Evolutionary conservation across 1,140 invertebrate genomes (phyloP).

Genomic region (Achroia grisella): DNA sequence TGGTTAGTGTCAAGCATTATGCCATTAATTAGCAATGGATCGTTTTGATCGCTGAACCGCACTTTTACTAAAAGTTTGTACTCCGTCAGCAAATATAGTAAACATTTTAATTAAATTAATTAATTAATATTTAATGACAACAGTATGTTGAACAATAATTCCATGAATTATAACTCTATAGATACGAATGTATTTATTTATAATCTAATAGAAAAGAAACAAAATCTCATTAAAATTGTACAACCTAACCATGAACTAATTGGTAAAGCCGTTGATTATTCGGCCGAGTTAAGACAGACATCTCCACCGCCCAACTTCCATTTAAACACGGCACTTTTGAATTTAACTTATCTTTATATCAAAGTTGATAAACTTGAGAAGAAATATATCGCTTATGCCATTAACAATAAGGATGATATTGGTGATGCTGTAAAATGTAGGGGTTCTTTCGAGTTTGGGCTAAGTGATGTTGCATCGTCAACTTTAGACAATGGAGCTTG

Average conservation of each 20-base stretch:
- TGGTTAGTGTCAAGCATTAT: conserved; percentile 60
- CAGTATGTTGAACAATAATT: too few species aligned
- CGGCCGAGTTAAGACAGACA: conserved; percentile 34
- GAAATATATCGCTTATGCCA: neutral
- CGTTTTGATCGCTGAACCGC: conserved; percentile 53
- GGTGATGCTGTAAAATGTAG: conserved; percentile 15
- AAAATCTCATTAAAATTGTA: conserved; percentile 62
- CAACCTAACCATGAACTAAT: conserved; percentile 60
- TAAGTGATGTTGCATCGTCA: conserved; percentile 53
- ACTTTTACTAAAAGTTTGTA: neutral
- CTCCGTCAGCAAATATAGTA: too few species aligned
- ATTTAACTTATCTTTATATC: conserved; percentile 20
- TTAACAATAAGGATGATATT: conserved; percentile 19
- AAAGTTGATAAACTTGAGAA: conserved; percentile 1
- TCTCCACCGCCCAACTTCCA: conserved; percentile 38
- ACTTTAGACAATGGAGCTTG: conserved; percentile 47
- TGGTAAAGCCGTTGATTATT: conserved; percentile 41
- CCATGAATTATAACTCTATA: neutral
- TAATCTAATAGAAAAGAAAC: conserved; percentile 12
- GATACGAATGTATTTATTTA: neutral
- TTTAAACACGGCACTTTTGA: conserved; percentile 43
- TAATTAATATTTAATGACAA: too few species aligned
- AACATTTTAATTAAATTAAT: too few species aligned
- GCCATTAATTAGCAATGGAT: conserved; percentile 63
- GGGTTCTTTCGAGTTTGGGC: conserved; percentile 44